These are phyloP conservation scores for Periophthalmus magnuspinnatus DNA, from an alignment of 2,797 vertebrate genomes.

Conservation along the genomic window DNA sequence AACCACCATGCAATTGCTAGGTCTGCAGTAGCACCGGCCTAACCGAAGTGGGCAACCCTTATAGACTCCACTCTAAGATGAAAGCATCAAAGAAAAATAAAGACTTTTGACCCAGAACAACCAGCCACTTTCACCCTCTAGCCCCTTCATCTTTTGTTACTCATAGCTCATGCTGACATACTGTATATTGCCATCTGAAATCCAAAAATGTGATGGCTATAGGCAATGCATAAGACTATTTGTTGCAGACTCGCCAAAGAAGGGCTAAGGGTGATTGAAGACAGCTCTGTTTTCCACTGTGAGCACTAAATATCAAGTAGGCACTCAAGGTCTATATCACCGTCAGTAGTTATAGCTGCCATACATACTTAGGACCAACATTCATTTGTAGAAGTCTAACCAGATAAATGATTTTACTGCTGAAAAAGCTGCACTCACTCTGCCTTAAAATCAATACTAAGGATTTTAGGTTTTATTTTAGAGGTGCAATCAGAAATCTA, in stretches of 20 bases:
- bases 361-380: constrained; percentile 5
- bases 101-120: constrained; percentile 30
- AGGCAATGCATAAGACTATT: constrained; percentile 28
- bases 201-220: constrained; percentile 47
- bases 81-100: constrained; percentile 26
- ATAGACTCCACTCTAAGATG: constrained; percentile 28
- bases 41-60: constrained; percentile 8
- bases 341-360: constrained; percentile 6
- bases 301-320: constrained; percentile 30
- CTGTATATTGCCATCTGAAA: constrained; percentile 33
- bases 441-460: constrained; percentile 54
- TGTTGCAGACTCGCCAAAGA: constrained; percentile 51
- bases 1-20: constrained; percentile 76
- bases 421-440: constrained; percentile 28
- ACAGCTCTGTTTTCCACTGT: constrained; percentile 36
- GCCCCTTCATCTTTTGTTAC: constrained; percentile 16
- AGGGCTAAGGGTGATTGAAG: constrained; percentile 52
- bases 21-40: constrained; percentile 49
- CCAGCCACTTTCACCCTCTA: constrained; percentile 19
- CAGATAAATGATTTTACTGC: constrained; percentile 18
- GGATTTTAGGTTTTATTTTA: constrained; percentile 19
- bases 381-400: constrained; percentile 8
- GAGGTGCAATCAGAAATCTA: constrained; percentile 8
- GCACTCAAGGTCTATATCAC: constrained; percentile 13
- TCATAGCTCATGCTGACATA: constrained; percentile 30